Evolutionary conservation across 1,140 invertebrate species (phyloP), one percentile per base, ranked within the genome.

Genomic region (Stegodyphus dumicola): DNA sequence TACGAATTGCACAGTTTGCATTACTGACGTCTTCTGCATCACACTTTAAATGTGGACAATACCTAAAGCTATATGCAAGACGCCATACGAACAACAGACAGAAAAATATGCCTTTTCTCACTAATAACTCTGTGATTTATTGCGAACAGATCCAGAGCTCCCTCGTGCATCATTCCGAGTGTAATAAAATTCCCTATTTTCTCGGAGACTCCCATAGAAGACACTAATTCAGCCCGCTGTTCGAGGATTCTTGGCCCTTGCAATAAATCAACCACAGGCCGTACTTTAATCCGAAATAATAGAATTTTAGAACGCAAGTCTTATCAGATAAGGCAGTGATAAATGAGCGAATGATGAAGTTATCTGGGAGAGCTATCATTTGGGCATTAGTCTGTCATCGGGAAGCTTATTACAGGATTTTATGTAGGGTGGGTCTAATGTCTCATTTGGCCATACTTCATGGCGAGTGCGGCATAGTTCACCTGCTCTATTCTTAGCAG

Each of bases 291-390:
- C 66, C 66, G 15, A 67, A 67, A 67, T 67, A 67, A 67, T 67
- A 67, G 66, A 67, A 67, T 67, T 67, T 67, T 17, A 67, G 66
- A 67, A 18, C 9, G 9, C 66, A 9, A 18, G 15, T n/a, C 66
- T 67, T 67, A 67, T 67, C 66, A 17, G 66, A 67, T 67, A 67
- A 67, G 66, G 66, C n/a, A 18, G 7, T 67, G 66, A 67, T 67
- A 17, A 17, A 67, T 17, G 66, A 67, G 66, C 66, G 33, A 67
- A 67, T 67, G 66, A 67, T 67, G 66, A 67, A 67, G 66, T 67
- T 67, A 67, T 67, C 66, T 17, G 66, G 18, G 66, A 18, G 33
- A 67, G 66, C 66, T 67, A 67, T 67, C 66, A 67, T 67, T 67
- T 67, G 66, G 6, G 66, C 66, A 67, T 67, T 67, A 67, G 15